Evolutionary conservation across 2,113 vertebrate genomes (phyloP).

Genomic region (Laticauda colubrina): DNA sequence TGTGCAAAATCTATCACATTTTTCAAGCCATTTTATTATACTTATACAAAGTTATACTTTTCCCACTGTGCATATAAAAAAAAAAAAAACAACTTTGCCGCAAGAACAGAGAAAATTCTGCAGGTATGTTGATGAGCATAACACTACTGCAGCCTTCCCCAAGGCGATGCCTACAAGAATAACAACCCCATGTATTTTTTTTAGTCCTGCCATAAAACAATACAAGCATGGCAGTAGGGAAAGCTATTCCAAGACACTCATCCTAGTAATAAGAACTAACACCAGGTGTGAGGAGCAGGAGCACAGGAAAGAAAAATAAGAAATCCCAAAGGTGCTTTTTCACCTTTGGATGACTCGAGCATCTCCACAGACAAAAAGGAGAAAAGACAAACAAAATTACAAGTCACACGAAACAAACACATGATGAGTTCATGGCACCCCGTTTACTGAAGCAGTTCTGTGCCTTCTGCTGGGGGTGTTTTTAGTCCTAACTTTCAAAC

Average conservation of each 20-base stretch:
- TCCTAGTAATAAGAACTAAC: not conserved
- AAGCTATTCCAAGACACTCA: not conserved
- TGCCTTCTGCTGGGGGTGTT: not conserved
- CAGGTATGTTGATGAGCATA: not conserved
- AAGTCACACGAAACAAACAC: not conserved
- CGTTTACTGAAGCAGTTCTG: not conserved
- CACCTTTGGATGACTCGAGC: not conserved
- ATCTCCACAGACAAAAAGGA: not conserved
- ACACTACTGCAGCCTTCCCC: not conserved
- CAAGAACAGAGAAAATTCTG: not conserved
- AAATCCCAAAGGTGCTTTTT: not conserved
- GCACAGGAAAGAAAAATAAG: not conserved
- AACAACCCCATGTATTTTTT: not conserved
- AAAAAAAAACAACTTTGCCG: not conserved
- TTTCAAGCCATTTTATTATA: not conserved
- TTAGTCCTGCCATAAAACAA: not conserved
- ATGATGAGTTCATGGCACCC: not conserved
- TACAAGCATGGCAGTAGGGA: not conserved
- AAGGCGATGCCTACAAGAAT: not conserved
- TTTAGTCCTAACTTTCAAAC: not conserved
- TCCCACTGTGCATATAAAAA: not conserved
- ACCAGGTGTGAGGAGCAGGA: not conserved
- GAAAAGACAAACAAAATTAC: not conserved
- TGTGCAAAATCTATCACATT: not conserved
- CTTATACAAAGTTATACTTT: not conserved